These are phyloP conservation scores for Dexiosoma caninum DNA, from an alignment of 2,888 invertebrate species.

Conservation along the genomic window DNA sequence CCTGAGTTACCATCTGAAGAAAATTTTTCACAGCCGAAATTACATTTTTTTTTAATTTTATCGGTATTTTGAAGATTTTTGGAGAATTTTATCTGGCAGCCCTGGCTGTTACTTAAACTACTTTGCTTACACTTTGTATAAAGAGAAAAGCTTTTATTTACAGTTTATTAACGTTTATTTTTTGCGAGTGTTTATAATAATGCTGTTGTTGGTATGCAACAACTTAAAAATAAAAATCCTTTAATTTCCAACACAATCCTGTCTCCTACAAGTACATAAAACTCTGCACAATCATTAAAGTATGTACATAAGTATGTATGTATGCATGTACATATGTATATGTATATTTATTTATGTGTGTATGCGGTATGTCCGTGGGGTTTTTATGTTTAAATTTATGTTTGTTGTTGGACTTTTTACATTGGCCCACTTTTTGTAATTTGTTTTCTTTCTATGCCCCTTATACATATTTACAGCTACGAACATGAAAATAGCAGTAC, in stretches of 20 bases:
- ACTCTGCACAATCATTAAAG: neutral
- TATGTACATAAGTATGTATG: too few relatives aligned
- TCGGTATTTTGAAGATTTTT: too few relatives aligned
- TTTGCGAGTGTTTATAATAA: neutral
- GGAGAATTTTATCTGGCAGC: too few relatives aligned
- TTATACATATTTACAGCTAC: neutral
- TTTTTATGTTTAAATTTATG: neutral
- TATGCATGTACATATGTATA: neutral
- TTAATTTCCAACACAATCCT: constrained; percentile 27
- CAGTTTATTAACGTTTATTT: neutral
- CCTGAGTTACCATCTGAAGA: too few relatives aligned
- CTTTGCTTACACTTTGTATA: neutral
- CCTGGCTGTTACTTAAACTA: neutral
- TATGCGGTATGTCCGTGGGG: too few relatives aligned
- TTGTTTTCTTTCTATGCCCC: constrained; percentile 2
- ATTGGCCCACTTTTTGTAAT: constrained; percentile 63
- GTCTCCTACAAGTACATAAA: neutral
- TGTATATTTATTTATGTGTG: too few relatives aligned
- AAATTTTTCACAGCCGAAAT: too few relatives aligned
- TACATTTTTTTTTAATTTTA: too few relatives aligned
- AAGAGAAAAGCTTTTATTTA: constrained; percentile 5
- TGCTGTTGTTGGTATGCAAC: constrained; percentile 10
- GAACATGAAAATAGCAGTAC: neutral
- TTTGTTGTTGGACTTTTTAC: constrained; percentile 57
- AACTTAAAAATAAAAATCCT: constrained; percentile 14